Conservation (phyloP, 2,888 invertebrate species). For the Dasysyrphus tricinctus region DNA sequence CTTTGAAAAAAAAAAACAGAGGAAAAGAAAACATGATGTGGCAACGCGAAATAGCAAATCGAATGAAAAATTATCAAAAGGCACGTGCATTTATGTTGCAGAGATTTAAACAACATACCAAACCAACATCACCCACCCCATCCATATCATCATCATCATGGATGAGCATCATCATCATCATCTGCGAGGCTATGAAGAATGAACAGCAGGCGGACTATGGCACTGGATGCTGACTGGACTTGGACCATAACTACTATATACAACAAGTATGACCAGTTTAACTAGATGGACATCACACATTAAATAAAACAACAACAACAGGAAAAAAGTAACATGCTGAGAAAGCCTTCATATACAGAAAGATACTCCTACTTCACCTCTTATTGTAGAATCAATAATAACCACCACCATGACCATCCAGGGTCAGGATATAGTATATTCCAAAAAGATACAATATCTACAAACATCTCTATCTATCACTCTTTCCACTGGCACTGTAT, state of each 20-base stretch:
- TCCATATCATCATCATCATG: constrained; percentile 43
- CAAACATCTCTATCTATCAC: constrained; percentile 74
- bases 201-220: constrained; percentile 49
- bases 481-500: constrained; percentile 23
- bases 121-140: constrained; percentile 65
- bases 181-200: background rate
- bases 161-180: constrained; percentile 35
- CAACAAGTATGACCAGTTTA: constrained; percentile 73
- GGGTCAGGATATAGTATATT: constrained; percentile 47
- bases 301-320: background rate
- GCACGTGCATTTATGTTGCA: constrained; percentile 56
- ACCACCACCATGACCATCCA: constrained; percentile 46
- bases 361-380: constrained; percentile 51
- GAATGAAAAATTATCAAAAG: constrained; percentile 65
- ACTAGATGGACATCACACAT: constrained; percentile 49
- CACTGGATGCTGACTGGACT: background rate
- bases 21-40: background rate
- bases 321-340: constrained; percentile 12
- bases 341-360: background rate
- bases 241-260: background rate
- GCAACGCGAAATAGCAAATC: constrained; percentile 49
- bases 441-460: constrained; percentile 38
- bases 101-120: background rate
- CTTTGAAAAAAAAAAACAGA: background rate
- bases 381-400: constrained; percentile 59